Conservation (phyloP, 1,140 invertebrate genomes). For the Drosophila willistoni region DNA sequence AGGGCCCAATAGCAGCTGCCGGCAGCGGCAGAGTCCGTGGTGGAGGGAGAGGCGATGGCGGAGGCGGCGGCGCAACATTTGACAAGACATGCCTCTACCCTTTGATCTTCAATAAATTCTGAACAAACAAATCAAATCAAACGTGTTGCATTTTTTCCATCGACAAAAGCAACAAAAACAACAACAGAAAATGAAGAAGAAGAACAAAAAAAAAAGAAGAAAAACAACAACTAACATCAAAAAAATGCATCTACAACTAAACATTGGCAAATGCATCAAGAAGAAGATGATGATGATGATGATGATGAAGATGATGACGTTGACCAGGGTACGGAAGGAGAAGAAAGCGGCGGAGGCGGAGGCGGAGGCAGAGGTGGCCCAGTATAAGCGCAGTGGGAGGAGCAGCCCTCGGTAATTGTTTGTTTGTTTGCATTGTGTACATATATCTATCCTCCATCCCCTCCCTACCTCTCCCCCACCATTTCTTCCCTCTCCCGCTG, state of each 20-base stretch:
- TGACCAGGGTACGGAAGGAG: background rate
- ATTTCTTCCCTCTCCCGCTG: background rate
- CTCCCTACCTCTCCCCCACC: no score
- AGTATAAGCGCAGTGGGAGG: slow-evolving; percentile 2
- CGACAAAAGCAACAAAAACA: slow-evolving; percentile 44
- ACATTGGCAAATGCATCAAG: slow-evolving; percentile 49
- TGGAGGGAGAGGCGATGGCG: background rate
- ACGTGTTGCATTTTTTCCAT: slow-evolving; percentile 52
- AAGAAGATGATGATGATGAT: slow-evolving; percentile 32
- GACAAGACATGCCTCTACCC: slow-evolving; percentile 53
- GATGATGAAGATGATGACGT: background rate
- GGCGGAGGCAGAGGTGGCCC: slow-evolving; percentile 5
- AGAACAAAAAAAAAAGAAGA: slow-evolving; percentile 25
- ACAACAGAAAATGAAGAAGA: slow-evolving; percentile 8
- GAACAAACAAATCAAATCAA: slow-evolving; percentile 76
- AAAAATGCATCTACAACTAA: slow-evolving; percentile 31
- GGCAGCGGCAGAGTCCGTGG: background rate
- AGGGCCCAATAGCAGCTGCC: slow-evolving; percentile 1
- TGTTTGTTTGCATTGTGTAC: slow-evolving; percentile 45
- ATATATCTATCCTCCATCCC: background rate
- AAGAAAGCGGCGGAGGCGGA: background rate
- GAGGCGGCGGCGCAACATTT: slow-evolving; percentile 30
- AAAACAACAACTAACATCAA: slow-evolving; percentile 21
- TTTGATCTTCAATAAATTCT: slow-evolving; percentile 78
- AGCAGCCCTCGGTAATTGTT: slow-evolving; percentile 53